phyloP scores from a whole-genome alignment of 2,797 vertebrate genomes.

The Octomys mimax region DNA sequence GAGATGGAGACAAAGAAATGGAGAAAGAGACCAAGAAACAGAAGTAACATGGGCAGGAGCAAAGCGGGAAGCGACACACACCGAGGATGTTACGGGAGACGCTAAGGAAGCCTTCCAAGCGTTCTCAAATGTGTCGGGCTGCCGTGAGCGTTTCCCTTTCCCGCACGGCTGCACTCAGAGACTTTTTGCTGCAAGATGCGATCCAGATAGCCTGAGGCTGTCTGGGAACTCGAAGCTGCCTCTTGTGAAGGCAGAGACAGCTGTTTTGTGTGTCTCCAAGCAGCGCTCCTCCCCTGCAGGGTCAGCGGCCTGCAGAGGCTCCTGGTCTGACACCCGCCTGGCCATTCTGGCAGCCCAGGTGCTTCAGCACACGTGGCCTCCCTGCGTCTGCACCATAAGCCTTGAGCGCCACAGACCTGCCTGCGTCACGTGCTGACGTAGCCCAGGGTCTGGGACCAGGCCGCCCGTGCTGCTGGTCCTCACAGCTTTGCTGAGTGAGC shows the following conservation, averaged over 20 bases:
- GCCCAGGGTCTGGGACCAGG: not conserved
- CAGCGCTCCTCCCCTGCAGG: not conserved
- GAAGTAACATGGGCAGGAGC: not conserved
- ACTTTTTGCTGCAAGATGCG: not conserved
- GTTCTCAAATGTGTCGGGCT: rapidly evolving
- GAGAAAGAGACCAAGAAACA: not conserved
- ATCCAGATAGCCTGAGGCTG: rapidly evolving
- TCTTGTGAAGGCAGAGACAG: not conserved
- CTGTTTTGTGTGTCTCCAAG: not conserved
- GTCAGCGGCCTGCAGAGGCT: not conserved
- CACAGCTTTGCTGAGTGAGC: not conserved
- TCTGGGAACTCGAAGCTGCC: not conserved
- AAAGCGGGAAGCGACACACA: not conserved
- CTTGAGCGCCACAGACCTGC: rapidly evolving
- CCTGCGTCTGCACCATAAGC: not conserved
- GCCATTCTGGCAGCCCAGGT: too few relatives aligned
- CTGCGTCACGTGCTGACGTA: not conserved
- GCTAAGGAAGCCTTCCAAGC: rapidly evolving
- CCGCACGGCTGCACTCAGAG: not conserved
- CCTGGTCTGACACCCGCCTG: not conserved
- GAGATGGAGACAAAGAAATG: too few relatives aligned
- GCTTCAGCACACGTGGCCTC: not conserved
- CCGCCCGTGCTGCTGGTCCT: rapidly evolving
- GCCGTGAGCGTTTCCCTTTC: not conserved
- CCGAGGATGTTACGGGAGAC: not conserved